These are phyloP conservation scores for Myrmophylax atrothorax DNA, from an alignment of 2,113 vertebrate species.

Conservation along the genomic window DNA sequence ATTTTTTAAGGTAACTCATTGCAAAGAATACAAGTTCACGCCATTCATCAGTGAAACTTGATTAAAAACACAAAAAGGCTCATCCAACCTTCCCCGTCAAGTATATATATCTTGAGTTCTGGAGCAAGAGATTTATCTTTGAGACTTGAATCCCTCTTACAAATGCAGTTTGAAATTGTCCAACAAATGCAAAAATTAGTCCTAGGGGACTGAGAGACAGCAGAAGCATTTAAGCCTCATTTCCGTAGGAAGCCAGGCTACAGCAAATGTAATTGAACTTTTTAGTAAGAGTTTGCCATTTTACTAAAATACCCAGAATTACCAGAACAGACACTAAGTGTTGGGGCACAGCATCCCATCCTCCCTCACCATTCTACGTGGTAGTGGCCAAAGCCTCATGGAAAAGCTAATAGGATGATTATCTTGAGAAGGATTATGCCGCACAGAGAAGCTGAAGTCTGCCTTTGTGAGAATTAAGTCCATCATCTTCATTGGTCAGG, in stretches of 20 bases:
- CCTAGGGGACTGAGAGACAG: not conserved
- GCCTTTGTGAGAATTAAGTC: constrained; percentile 3
- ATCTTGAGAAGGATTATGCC: constrained; percentile 21
- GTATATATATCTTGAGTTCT: not conserved
- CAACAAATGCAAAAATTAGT: constrained; percentile 12
- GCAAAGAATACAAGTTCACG: not conserved
- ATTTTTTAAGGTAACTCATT: not conserved
- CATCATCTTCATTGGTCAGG: not conserved
- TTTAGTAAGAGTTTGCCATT: not conserved
- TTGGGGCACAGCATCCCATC: not conserved
- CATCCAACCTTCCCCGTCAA: not conserved
- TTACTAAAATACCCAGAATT: not conserved
- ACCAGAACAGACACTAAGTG: not conserved
- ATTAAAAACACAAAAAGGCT: not conserved
- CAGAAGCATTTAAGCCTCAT: not conserved
- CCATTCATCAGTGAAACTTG: not conserved
- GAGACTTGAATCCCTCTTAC: not conserved
- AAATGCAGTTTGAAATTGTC: not conserved
- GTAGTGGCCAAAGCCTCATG: not conserved
- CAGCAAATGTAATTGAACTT: constrained; percentile 17
- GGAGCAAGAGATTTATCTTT: not conserved
- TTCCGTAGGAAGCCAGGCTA: not conserved
- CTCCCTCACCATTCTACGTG: not conserved
- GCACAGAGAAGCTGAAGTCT: not conserved
- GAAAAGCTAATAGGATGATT: constrained; percentile 26